Conservation (phyloP, 2,797 vertebrate genomes). For the Sylvilagus floridanus region DNA sequence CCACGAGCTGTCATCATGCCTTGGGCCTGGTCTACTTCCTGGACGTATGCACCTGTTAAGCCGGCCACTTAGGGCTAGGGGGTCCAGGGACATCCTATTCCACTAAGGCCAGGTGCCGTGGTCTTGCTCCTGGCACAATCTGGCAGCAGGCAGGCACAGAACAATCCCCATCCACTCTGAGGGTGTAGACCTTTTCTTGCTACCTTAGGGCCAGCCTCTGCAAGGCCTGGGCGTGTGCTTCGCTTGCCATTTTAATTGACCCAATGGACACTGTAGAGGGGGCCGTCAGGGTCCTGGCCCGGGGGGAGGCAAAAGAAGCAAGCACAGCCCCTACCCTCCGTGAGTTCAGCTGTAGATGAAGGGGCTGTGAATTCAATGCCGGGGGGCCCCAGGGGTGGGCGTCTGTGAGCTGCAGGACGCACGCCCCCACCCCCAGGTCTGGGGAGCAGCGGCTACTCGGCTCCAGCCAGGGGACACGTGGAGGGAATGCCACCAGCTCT, state of each 20-base stretch:
- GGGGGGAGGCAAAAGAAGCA: neutral
- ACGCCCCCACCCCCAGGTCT: rapidly evolving
- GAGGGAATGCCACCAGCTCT: neutral
- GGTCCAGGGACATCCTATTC: neutral
- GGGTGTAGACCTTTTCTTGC: neutral
- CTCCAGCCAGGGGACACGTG: rapidly evolving
- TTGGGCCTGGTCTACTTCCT: neutral
- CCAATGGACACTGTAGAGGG: neutral
- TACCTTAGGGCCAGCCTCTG: neutral
- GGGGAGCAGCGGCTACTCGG: no score
- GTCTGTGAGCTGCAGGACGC: neutral
- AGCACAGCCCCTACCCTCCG: neutral
- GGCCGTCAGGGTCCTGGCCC: neutral
- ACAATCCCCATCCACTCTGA: neutral
- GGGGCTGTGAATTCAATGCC: neutral
- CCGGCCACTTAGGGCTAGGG: rapidly evolving
- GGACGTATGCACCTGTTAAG: rapidly evolving
- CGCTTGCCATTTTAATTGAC: neutral
- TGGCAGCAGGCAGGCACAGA: neutral
- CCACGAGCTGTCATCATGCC: neutral
- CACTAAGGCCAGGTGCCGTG: no score
- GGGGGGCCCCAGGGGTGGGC: rapidly evolving
- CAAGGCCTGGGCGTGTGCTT: neutral
- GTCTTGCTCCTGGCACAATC: neutral
- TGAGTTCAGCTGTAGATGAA: neutral